Evolutionary conservation across 2,113 vertebrate genomes (phyloP), one percentile per base, ranked within the genome.

Genomic region (Sinocyclocheilus rhinocerous): DNA sequence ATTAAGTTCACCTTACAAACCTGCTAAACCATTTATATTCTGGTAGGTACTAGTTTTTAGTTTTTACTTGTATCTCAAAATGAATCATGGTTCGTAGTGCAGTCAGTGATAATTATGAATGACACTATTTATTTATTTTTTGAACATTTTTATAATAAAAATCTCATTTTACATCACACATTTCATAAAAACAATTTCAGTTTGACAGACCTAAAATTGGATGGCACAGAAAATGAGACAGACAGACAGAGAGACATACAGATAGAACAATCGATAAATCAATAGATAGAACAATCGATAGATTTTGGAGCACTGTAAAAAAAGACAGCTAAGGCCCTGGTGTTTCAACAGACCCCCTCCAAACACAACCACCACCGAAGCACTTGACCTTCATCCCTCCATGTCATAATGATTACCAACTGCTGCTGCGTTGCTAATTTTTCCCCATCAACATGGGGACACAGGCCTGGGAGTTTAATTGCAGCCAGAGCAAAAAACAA

Each of bases 401-500:
- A 29, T 86, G 77, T 85, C 78, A 87, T 65, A 76, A 83, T 85
- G 86, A 90, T 89, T 87, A 86, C 79, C 84, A 81, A 65, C 76
- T 69, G 83, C 84, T 67, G 81, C 79, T 36, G 24, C 42, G 33
- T 61, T 65, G 69, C 84, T 89, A 88, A 76, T 88, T 76, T 83
- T 67, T 70, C 12, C 26, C 48, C 67, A 89, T 80, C 24, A 33
- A 81, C 72, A 65, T 39, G 8, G 73, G 55, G 73, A 85, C 78
- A 85, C 6, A 39, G 88, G 89, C 81, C 4, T 24, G 82, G 75
- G 87, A 92, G 91, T 90, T 87, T 86, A 90, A 92, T 89, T 91
- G 88, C 90, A 87, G 85, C 78, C 84, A 81, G 86, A 90, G 88
- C 88, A 90, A 90, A 87, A 91, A 89, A 76, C 90, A 88, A 72